Conservation (phyloP, 2,888 invertebrate genomes). For the Octonoba sinensis region DNA sequence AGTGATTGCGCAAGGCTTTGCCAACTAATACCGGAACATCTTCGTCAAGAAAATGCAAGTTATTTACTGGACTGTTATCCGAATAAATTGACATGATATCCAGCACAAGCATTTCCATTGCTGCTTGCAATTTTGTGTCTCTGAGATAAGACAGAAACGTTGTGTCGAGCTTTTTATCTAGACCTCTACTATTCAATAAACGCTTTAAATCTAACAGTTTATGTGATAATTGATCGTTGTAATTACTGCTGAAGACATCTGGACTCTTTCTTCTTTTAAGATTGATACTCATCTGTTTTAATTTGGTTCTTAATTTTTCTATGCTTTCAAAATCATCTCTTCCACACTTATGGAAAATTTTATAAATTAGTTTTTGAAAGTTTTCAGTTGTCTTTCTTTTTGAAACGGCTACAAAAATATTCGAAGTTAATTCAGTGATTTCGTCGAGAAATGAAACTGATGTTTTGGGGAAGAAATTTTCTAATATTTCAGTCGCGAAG, state of each 20-base stretch:
- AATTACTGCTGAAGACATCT: neutral
- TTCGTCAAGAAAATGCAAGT: conserved; percentile 7
- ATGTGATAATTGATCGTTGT: neutral
- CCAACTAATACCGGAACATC: conserved; percentile 20
- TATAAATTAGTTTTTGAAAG: neutral
- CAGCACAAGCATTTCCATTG: conserved; percentile 13
- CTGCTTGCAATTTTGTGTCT: conserved; percentile 14
- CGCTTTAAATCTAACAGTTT: neutral
- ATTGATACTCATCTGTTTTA: neutral
- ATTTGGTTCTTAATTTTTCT: conserved; percentile 7
- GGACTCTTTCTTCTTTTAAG: neutral
- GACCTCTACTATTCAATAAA: neutral
- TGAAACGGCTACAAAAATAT: neutral
- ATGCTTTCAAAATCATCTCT: neutral
- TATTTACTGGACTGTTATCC: neutral
- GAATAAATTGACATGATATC: conserved; percentile 7
- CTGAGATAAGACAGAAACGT: neutral
- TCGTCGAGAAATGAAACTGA: neutral
- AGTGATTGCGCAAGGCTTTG: conserved; percentile 27
- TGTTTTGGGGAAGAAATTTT: neutral
- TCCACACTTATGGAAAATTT: conserved; percentile 9
- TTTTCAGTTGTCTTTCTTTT: neutral
- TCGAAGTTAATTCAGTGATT: neutral
- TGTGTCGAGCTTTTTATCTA: neutral
- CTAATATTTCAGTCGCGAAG: neutral